Evolutionary conservation across 2,113 vertebrate species (phyloP), one percentile per base, ranked within the genome.

Genomic region (Aptenodytes patagonicus): DNA sequence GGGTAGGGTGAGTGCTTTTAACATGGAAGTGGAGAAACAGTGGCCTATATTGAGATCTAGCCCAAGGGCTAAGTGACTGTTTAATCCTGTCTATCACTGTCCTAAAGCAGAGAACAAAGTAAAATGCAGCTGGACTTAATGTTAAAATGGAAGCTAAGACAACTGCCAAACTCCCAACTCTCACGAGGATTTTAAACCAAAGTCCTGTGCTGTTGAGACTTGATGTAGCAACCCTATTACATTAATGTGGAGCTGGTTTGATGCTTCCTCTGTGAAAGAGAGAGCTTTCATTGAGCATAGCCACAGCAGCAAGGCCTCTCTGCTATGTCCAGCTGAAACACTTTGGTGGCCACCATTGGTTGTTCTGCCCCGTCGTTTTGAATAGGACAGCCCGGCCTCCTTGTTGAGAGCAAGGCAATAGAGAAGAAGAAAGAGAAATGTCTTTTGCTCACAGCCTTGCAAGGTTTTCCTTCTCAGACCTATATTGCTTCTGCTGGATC

Each of bases 401-500:
- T 72, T 83, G 13, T 32, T 87, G 70, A 86, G 55, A 47, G 42
- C n/a, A 72, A 92, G 52, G 12, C 42, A 80, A 28, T 36, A 69
- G 36, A 51, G 34, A 91, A 75, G 49, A 77, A 65, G 38, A 88
- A 64, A 49, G 31, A 46, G 34, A 60, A 92, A 19, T 61, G 62
- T 89, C 51, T 80, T 85, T 80, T 90, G 22, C 83, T 87, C 34
- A 79, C 93, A 83, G 36, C 13, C 34, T 72, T 76, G 19, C 40
- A 83, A 52, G 49, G 28, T 72, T 96, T 80, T 92, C 72, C 72
- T 89, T 84, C 86, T 91, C 66, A 93, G 83, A 58, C 64, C 73
- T 86, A 40, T 75, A 42, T 81, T 76, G 54, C 64, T 79, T 96
- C 92, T 93, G 54, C 92, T 95, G 90, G 65, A 78, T 96, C 52